Evolutionary conservation across 1,140 invertebrate species (phyloP), one percentile per base, ranked within the genome.

Genomic region (Penaeus vannamei): DNA sequence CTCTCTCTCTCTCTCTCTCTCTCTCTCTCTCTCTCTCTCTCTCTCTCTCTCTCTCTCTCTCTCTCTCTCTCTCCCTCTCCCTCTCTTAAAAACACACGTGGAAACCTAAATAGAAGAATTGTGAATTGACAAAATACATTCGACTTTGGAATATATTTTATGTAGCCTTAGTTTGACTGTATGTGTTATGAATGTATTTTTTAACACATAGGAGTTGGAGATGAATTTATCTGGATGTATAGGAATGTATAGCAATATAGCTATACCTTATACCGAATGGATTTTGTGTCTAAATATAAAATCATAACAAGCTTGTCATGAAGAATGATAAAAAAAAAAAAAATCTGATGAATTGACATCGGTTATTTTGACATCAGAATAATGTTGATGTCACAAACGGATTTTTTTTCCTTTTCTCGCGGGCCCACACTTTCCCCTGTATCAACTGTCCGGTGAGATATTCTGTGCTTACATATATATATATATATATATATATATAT

Each of bases 1-100:
- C 7, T 79, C 77, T 79, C 7, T 88, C 83, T 80, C 61, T 85
- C 90, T 46, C 46, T 72, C 90, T 59, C 76, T 77, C 62, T 62
- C 84, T 17, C 66, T 66, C 62, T 42, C 84, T 10, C 60, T 72
- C 59, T 53, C 14, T 60, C 82, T 66, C 36, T 61, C 64, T 66
- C 59, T 72, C 60, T 53, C 82, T 72, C 82, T 83, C 64, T 83
- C 66, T 61, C 42, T 86, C 12, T 60, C 62, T 64, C 69, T 86
- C 64, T 36, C 66, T 60, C 82, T 66, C 66, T 60, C 61, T 46
- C 4, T 77, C 36, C 32, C 10, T 10, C 76, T 10, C 76, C 10
- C 76, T 66, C 64, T 66, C 64, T 36, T 5, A 2, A 2, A 36
- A 36, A 36, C 36, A 36, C 36, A 36, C 36, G 36, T 36, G 36